Percentiles rank a stretch among this genome's conserved stretches.
Evolutionary conservation across 2,797 vertebrate genomes (phyloP).

Genomic region (Pelochelys cantorii): DNA sequence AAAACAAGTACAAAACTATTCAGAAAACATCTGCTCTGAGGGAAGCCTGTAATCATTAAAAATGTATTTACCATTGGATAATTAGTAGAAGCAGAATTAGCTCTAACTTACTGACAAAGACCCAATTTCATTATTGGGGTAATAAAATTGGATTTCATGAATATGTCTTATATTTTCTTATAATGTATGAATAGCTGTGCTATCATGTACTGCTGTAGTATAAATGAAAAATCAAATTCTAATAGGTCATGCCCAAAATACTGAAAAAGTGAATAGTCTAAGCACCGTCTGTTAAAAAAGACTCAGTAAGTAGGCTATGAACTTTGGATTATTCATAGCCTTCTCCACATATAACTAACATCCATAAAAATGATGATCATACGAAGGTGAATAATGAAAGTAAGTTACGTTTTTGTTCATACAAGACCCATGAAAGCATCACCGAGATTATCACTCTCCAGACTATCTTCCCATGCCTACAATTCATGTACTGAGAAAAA

Average conservation of each 20-base stretch:
- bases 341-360: not conserved
- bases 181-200: not conserved
- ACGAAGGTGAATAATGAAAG: not conserved
- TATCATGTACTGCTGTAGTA: not conserved
- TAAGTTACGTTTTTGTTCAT: not conserved
- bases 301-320: not conserved
- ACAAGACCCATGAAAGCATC: not conserved
- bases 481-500: not conserved
- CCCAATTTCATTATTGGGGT: constrained; percentile 37
- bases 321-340: not conserved
- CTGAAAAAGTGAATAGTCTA: not conserved
- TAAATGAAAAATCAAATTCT: not conserved
- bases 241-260: not conserved
- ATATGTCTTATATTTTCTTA: not conserved
- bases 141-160: constrained; percentile 23
- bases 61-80: constrained; percentile 64
- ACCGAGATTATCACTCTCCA: not conserved
- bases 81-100: constrained; percentile 61
- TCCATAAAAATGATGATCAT: not conserved
- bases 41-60: constrained; percentile 61
- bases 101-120: constrained; percentile 30
- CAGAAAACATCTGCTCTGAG: constrained; percentile 68
- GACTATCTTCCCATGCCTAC: not conserved
- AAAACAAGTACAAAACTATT: constrained; percentile 48
- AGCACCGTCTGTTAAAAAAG: not conserved